Base-by-base conservation (phyloP, 2,888 invertebrate species). In the Amphimallon solstitiale region DNA sequence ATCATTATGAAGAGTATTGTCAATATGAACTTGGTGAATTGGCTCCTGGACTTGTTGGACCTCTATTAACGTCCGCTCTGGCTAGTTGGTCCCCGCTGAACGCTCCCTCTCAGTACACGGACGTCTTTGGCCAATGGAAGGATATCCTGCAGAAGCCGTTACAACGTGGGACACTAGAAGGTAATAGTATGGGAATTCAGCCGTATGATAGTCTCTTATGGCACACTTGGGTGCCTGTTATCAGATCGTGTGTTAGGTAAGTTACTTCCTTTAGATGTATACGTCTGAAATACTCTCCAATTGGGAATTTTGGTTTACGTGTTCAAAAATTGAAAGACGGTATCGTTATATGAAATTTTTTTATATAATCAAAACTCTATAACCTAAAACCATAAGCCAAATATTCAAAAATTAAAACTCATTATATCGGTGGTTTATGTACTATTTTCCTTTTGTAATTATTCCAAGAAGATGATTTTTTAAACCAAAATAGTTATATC, bases 181-280 rank as follows among this genome's bases (percentile, higher is more conserved):
- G 80, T 79, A 82, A 83, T 81, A 79, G 83, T 71, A 81, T 81
- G 72, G 82, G 81, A 73, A 84, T 86, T 4, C 88, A 87, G 72
- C 92, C 94, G 0, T 95, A 92, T 78, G 92, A 94, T 81, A 89
- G 90, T 74, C 84, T 97, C 65, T 84, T 97, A 72, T 96, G 96
- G 95, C 93, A 94, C 77, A 90, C 92, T 68, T 94, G 95, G 89
- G 89, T 96, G 85, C 95, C 95, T n/a, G 86, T 88, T 66, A 85
- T 97, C 68, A 87, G 92, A 73, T 85, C 86, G 40, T 90, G 91
- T 45, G 87, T 91, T 71, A 87, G 88, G 92, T 91, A 82, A 87
- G 89, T 88, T 73, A 61, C 70, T 70, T 71, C 19, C 40, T 48
- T 51, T 48, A 63, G 62, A 35, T 63, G 48, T 49, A 63, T 12